These are phyloP conservation scores for Argyrosomus regius DNA, from an alignment of 2,797 vertebrate genomes.

Conservation along the genomic window DNA sequence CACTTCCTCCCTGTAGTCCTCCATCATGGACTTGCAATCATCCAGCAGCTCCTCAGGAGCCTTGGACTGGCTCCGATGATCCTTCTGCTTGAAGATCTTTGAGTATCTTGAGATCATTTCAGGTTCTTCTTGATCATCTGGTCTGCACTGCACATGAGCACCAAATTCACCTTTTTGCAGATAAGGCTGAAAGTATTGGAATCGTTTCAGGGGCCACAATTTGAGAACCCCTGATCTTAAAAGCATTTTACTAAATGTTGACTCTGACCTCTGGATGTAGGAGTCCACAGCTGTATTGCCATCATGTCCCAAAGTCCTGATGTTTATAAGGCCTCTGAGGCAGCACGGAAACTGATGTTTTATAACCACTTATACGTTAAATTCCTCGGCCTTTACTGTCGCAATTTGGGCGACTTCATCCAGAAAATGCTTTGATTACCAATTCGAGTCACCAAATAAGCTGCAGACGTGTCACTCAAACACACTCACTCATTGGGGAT, in stretches of 20 bases:
- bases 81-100: too few species aligned
- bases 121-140: neutral
- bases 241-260: too few species aligned
- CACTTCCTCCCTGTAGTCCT: too few species aligned
- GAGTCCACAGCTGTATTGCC: neutral
- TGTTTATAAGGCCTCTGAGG: neutral
- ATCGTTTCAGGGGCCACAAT: too few species aligned
- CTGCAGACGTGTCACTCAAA: constrained; percentile 16
- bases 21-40: too few species aligned
- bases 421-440: constrained; percentile 26
- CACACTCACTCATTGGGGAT: constrained; percentile 1
- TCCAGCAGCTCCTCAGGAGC: too few species aligned
- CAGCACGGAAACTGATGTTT: constrained; percentile 3
- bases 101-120: too few species aligned
- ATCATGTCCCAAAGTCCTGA: neutral
- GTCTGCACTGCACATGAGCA: neutral
- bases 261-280: neutral
- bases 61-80: too few species aligned
- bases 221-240: too few species aligned
- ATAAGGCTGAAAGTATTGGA: too few species aligned
- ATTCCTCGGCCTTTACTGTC: neutral
- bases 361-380: constrained; percentile 19
- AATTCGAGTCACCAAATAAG: constrained; percentile 13
- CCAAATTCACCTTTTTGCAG: too few species aligned
- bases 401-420: neutral